Conservation (phyloP, 2,888 invertebrate species). For the Venusia cambrica region DNA sequence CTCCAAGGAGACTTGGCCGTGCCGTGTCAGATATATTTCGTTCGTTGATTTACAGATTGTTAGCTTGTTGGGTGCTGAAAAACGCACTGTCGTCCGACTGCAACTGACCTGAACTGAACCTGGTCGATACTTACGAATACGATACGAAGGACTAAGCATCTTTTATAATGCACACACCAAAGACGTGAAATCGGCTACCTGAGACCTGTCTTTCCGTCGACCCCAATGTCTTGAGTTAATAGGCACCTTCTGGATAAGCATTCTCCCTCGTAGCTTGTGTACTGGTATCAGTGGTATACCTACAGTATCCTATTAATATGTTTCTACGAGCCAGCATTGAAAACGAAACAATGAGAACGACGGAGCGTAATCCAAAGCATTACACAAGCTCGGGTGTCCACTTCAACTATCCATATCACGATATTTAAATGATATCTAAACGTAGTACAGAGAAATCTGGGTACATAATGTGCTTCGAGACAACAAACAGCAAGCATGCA, state of each 20-base stretch:
- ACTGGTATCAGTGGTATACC: too few relatives aligned
- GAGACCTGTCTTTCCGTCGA: too few relatives aligned
- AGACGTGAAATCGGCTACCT: too few relatives aligned
- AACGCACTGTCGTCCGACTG: conserved; percentile 12
- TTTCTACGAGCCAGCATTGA: conserved; percentile 19
- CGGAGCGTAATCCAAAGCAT: conserved; percentile 18
- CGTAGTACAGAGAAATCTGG: conserved; percentile 10
- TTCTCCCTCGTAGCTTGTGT: too few relatives aligned
- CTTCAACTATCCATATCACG: conserved; percentile 9
- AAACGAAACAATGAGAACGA: conserved; percentile 22
- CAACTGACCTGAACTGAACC: too few relatives aligned
- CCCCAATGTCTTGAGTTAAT: too few relatives aligned
- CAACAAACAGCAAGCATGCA: conserved; percentile 28
- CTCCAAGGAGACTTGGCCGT: conserved; percentile 35
- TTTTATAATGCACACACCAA: too few relatives aligned
- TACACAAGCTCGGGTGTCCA: conserved; percentile 17
- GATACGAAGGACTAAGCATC: too few relatives aligned
- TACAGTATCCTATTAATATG: too few relatives aligned
- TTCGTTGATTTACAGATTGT: conserved; percentile 14
- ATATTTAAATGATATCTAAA: conserved; percentile 5
- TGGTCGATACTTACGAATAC: too few relatives aligned
- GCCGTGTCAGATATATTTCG: conserved; percentile 40
- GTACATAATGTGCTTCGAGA: conserved; percentile 8
- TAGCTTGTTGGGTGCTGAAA: conserved; percentile 12
- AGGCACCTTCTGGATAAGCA: too few relatives aligned